Conservation (phyloP, 2,113 vertebrate species). For the Myrmecobius fasciatus region DNA sequence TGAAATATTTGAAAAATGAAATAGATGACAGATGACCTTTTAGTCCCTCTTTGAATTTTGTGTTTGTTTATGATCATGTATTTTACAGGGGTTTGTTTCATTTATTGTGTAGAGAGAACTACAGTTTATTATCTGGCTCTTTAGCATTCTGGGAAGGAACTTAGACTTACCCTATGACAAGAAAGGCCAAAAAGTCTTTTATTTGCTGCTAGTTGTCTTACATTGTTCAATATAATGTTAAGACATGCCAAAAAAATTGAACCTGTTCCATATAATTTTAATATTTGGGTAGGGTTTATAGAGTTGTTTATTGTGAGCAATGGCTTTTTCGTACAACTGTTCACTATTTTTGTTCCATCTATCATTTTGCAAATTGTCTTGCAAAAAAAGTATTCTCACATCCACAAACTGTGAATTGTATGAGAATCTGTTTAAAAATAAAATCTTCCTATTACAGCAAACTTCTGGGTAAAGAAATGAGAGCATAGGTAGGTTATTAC, state of each 20-base stretch:
- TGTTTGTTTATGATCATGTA: no score
- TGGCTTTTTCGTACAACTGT: not conserved
- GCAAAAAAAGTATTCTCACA: constrained; percentile 23
- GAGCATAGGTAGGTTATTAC: constrained; percentile 5
- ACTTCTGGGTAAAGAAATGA: constrained; percentile 27
- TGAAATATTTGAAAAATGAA: no score
- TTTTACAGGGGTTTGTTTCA: no score
- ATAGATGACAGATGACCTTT: no score
- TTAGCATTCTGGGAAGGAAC: not conserved
- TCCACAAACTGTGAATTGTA: constrained; percentile 43
- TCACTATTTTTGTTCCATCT: not conserved
- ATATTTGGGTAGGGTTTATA: no score
- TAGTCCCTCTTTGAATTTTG: no score
- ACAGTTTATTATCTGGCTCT: not conserved
- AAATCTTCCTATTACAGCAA: constrained; percentile 40
- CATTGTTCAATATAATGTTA: not conserved
- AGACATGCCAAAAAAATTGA: not conserved
- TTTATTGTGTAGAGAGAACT: not conserved
- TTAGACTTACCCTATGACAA: not conserved
- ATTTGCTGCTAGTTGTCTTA: not conserved
- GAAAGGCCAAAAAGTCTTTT: no score
- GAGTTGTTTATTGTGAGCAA: not conserved
- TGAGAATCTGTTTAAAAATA: constrained; percentile 64
- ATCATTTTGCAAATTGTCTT: constrained; percentile 47
- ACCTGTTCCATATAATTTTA: no score